phyloP scores from a whole-genome alignment of 2,888 invertebrate genomes.

The Amiota mariae region DNA sequence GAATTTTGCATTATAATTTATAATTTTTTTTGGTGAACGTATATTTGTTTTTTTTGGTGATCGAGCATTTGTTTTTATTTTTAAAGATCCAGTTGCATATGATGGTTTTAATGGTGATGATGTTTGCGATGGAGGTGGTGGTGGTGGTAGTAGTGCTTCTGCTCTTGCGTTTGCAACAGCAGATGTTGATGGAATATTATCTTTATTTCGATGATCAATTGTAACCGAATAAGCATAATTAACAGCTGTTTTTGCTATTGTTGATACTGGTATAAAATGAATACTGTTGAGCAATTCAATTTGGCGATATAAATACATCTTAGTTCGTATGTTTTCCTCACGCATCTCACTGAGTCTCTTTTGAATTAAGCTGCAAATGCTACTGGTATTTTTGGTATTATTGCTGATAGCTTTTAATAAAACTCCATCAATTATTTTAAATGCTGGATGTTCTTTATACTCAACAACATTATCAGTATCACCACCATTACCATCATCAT shows the following conservation, averaged over 20 bases:
- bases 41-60: too few species aligned
- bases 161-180: too few species aligned
- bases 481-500: neutral
- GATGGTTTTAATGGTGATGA: too few species aligned
- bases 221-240: constrained; percentile 25
- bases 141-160: too few species aligned
- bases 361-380: neutral
- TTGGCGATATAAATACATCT: constrained; percentile 41
- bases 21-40: too few species aligned
- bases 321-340: constrained; percentile 41
- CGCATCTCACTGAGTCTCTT: constrained; percentile 40
- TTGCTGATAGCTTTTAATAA: constrained; percentile 8
- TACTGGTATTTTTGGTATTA: constrained; percentile 39
- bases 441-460: constrained; percentile 35
- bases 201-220: neutral
- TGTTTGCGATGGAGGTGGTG: neutral
- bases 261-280: constrained; percentile 33
- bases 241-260: constrained; percentile 29
- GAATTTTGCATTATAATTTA: too few species aligned
- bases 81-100: too few species aligned
- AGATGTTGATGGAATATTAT: too few species aligned
- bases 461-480: neutral
- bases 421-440: too few species aligned
- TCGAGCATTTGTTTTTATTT: too few species aligned
- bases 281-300: constrained; percentile 42